phyloP scores from a whole-genome alignment of 2,888 invertebrate species.

The Megaustenia siamemsis region DNA sequence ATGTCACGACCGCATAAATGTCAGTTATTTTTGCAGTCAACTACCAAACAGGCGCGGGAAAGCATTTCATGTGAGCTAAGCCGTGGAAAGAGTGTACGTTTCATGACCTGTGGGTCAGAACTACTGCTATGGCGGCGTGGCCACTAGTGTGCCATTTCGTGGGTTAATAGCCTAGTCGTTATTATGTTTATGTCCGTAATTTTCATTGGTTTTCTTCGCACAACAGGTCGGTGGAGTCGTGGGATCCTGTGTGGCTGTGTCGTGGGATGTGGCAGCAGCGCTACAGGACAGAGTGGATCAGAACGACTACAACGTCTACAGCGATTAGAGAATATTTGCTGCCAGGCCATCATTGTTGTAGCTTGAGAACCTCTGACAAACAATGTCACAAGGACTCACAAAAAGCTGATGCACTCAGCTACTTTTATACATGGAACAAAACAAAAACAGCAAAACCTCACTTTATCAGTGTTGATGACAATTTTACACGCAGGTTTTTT shows the following conservation, averaged over 20 bases:
- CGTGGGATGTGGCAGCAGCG: constrained; percentile 16
- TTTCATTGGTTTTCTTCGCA: constrained; percentile 22
- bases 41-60: neutral
- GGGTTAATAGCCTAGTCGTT: constrained; percentile 19
- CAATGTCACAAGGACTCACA: no score
- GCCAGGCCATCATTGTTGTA: no score
- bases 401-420: no score
- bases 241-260: neutral
- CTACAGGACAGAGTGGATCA: neutral
- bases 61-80: constrained; percentile 7
- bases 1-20: constrained; percentile 14
- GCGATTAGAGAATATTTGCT: no score
- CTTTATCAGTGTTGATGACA: no score
- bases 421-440: no score
- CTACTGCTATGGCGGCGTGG: neutral
- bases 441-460: no score
- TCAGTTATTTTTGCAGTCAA: neutral
- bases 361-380: no score
- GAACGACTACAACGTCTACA: neutral
- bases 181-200: constrained; percentile 16
- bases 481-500: no score
- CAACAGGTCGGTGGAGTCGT: neutral
- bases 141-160: neutral
- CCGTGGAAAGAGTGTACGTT: neutral
- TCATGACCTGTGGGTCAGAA: constrained; percentile 31